These are phyloP conservation scores for Plutomurus gul DNA, from an alignment of 1,140 invertebrate species.

Conservation along the genomic window DNA sequence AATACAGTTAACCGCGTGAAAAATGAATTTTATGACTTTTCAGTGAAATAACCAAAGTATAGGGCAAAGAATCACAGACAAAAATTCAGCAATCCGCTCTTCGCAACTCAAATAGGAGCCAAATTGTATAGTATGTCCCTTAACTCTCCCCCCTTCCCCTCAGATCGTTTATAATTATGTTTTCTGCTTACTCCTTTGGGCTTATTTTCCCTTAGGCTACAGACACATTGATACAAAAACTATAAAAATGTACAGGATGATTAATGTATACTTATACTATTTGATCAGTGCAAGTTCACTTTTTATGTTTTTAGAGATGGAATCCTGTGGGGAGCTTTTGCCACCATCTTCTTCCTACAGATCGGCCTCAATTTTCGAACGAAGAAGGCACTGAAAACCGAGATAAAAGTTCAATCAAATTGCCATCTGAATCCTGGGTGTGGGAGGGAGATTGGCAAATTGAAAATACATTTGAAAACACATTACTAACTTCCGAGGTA, in stretches of 20 bases:
- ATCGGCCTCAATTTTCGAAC: slow-evolving; percentile 81
- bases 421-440: slow-evolving; percentile 90
- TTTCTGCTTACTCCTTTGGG: no score
- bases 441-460: slow-evolving; percentile 93
- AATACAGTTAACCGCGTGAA: no score
- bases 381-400: slow-evolving; percentile 77
- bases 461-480: slow-evolving; percentile 82
- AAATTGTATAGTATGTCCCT: no score
- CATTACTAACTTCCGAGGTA: slow-evolving; percentile 77
- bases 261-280: background rate
- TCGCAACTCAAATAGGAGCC: no score
- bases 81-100: no score
- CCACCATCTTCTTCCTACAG: slow-evolving; percentile 78
- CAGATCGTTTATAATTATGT: no score
- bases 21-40: no score
- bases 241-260: background rate
- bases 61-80: no score
- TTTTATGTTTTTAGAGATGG: slow-evolving; percentile 70
- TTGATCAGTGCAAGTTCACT: background rate
- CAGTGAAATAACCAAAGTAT: no score
- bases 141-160: no score
- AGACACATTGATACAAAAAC: no score
- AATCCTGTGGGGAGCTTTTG: slow-evolving; percentile 86
- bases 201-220: no score
- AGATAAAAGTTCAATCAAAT: slow-evolving; percentile 75